phyloP scores from a whole-genome alignment of 2,797 vertebrate species.

The Sandelia bainsii region DNA sequence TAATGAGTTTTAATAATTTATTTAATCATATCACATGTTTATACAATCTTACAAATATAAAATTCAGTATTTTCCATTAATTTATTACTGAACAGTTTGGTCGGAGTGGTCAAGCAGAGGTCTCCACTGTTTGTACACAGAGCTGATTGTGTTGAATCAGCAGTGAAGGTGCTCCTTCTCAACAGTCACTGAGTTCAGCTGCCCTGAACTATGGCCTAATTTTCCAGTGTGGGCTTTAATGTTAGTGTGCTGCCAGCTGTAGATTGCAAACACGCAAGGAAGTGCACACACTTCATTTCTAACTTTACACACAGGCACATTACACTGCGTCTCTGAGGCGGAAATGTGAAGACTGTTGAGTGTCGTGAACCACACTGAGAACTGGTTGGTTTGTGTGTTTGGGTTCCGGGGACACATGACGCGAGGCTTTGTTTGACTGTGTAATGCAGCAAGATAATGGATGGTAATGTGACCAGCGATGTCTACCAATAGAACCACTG shows the following conservation, averaged over 20 bases:
- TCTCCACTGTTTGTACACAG: conserved; percentile 26
- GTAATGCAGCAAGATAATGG: conserved; percentile 75
- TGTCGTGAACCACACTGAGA: conserved; percentile 24
- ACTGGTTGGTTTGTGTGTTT: conserved; percentile 53
- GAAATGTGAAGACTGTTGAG: conserved; percentile 49
- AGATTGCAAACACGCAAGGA: conserved; percentile 24
- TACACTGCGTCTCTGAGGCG: conserved; percentile 12
- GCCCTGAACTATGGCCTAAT: conserved; percentile 28
- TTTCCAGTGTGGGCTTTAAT: conserved; percentile 18
- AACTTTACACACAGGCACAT: conserved; percentile 10
- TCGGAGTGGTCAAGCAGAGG: not conserved
- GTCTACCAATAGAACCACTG: conserved; percentile 15
- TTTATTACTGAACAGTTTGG: too few species aligned
- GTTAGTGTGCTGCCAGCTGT: conserved; percentile 29
- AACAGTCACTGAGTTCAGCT: conserved; percentile 42
- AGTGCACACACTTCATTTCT: not conserved
- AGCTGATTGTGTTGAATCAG: conserved; percentile 9
- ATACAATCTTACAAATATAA: too few species aligned
- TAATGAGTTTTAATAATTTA: too few species aligned
- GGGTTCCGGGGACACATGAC: conserved; percentile 61
- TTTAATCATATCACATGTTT: too few species aligned
- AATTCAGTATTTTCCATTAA: too few species aligned
- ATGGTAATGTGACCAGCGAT: conserved; percentile 48
- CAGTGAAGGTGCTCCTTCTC: conserved; percentile 1
- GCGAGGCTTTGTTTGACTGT: conserved; percentile 68